Base-by-base conservation (phyloP, 2,113 vertebrate species). In the Drymodes brunneopygia region DNA sequence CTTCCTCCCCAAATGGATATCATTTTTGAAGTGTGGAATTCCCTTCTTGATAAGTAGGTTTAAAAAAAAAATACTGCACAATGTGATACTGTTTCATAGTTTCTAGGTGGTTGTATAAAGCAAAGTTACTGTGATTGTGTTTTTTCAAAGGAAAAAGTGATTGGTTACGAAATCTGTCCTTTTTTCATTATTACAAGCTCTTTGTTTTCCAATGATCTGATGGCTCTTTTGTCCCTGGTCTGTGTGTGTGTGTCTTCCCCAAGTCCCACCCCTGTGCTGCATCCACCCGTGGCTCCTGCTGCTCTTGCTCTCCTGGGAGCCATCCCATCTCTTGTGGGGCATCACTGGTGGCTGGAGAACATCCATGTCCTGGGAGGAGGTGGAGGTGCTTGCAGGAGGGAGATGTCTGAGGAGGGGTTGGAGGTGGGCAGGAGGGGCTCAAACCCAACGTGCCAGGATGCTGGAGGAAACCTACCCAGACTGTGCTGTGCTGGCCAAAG, bases 61-160 rank as follows among this genome's bases (percentile, higher is more conserved):
- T 2, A 67, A 94, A 75, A 88, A 74, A 92, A 87, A 95, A 62
- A 8, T 60, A 86, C 97, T 98, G 98, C 98, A 98, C 98, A 98
- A 98, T 98, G 96, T 99, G 99, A 98, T 98, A 97, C 98, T 98
- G 98, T 98, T 98, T 97, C 98, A 98, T 99, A 99, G 98, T 98
- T 98, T 96, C 96, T 99, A 98, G 98, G 97, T 99, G 98, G 98
- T 98, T 98, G 98, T 99, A 98, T 97, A 98, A 98, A 98, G 97
- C 96, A 97, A 97, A 98, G 96, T 97, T 98, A 98, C 98, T 97
- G 99, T 99, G 98, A 98, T 98, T 98, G 99, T 99, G 99, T 99
- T 98, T 99, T 90, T 98, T 98, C 98, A 98, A 99, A 98, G 98
- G 98, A 98, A 98, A 97, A 98, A 98, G 98, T 98, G 97, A 97